Evolutionary conservation across 2,113 vertebrate species (phyloP).

Genomic region (Acanthisitta chloris): DNA sequence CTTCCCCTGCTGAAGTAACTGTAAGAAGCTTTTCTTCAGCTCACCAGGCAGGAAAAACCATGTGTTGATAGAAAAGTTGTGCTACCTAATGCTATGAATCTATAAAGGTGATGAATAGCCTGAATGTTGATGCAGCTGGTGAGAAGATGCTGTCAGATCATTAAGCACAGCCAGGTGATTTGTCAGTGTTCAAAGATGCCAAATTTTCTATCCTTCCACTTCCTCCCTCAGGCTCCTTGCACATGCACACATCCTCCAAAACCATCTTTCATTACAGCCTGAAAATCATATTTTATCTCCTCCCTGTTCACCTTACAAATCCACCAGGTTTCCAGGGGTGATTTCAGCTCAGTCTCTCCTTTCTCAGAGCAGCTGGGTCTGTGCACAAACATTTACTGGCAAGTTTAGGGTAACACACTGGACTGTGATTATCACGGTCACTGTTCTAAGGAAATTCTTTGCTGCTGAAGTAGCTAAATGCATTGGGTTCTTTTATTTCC

Average conservation of each 20-base stretch:
- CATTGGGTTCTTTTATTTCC: accelerated
- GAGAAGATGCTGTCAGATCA: conserved; percentile 30
- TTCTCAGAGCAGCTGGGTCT: neutral
- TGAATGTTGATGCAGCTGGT: neutral
- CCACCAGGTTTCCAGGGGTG: neutral
- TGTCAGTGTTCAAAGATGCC: neutral
- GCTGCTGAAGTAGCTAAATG: neutral
- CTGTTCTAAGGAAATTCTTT: neutral
- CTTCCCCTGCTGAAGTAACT: neutral
- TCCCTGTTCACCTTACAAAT: neutral
- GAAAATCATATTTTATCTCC: neutral
- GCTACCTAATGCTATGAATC: neutral
- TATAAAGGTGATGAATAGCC: conserved; percentile 24
- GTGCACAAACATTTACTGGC: neutral
- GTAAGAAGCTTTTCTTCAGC: neutral
- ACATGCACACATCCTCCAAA: neutral
- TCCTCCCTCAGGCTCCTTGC: conserved; percentile 3
- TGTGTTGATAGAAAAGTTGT: conserved; percentile 12
- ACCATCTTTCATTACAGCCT: neutral
- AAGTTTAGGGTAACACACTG: neutral
- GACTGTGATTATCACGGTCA: neutral
- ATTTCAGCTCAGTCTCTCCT: neutral
- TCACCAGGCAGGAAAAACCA: neutral
- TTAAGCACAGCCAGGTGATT: neutral
- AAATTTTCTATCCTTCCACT: neutral